Conservation (phyloP, 1,140 invertebrate genomes). For the Drosophila nigromelanica region DNA sequence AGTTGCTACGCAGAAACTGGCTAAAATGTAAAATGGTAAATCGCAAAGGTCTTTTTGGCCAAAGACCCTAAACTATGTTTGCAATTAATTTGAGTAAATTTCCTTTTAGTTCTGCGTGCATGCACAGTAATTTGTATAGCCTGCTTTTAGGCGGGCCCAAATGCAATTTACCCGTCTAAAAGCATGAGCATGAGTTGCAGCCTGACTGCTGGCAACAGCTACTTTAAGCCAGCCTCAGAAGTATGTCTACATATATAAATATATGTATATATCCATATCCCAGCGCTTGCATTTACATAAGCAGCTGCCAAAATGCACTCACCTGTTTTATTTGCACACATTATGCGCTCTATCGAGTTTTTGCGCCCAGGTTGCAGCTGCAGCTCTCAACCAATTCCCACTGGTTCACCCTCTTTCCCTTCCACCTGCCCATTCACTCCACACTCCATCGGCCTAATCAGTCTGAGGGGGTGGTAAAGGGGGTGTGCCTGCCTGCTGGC, state of each 20-base stretch:
- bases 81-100: conserved; percentile 51
- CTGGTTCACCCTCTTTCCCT: neutral
- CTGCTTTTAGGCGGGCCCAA: conserved; percentile 38
- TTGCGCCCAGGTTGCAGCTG: conserved; percentile 24
- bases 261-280: conserved; percentile 12
- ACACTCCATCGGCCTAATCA: conserved; percentile 18
- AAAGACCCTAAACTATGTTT: conserved; percentile 11
- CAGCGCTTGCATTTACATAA: conserved; percentile 41
- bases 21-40: neutral
- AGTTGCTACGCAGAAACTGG: conserved; percentile 9
- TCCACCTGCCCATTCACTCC: neutral
- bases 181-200: conserved; percentile 10
- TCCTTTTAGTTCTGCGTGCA: conserved; percentile 21
- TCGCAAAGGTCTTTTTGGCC: conserved; percentile 2
- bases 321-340: conserved; percentile 77
- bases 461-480: neutral
- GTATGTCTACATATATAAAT: conserved; percentile 10
- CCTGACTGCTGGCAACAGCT: conserved; percentile 16
- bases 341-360: conserved; percentile 75
- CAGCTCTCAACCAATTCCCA: neutral
- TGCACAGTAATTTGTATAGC: conserved; percentile 31
- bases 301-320: conserved; percentile 49
- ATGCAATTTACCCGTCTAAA: conserved; percentile 33
- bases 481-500: conserved; percentile 37
- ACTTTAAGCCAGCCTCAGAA: conserved; percentile 9